Percentiles rank a stretch among this genome's conserved stretches.
Evolutionary conservation across 2,113 vertebrate species (phyloP).

Genomic region (Larimichthys crocea): DNA sequence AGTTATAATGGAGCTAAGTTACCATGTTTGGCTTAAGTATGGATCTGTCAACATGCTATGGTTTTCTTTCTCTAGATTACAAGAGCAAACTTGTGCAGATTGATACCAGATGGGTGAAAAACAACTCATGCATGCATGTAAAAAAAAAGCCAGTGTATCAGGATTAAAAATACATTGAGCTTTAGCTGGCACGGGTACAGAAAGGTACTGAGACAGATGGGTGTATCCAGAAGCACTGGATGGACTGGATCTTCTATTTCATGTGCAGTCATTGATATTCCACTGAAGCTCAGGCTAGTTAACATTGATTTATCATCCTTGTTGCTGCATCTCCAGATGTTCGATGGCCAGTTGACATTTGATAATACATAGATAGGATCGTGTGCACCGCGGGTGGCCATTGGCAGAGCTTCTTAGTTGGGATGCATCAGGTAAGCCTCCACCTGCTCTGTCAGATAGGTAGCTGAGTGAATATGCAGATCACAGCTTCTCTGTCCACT

Average conservation of each 20-base stretch:
- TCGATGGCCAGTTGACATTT: constrained; percentile 70
- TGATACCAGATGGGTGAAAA: constrained; percentile 37
- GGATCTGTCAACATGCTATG: not conserved
- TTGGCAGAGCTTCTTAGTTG: constrained; percentile 34
- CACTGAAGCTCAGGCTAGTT: constrained; percentile 46
- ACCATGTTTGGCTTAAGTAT: not conserved
- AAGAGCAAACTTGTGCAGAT: not conserved
- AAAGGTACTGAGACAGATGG: constrained; percentile 39
- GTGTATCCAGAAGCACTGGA: constrained; percentile 23
- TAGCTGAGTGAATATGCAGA: constrained; percentile 66
- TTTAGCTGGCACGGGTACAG: constrained; percentile 22
- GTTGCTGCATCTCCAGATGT: constrained; percentile 50
- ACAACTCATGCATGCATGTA: constrained; percentile 47
- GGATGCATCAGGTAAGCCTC: constrained; percentile 67
- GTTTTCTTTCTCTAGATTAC: not conserved
- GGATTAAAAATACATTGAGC: constrained; percentile 54
- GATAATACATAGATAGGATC: constrained; percentile 63
- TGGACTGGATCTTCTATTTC: constrained; percentile 35
- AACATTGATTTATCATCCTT: constrained; percentile 63
- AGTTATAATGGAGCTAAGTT: not conserved
- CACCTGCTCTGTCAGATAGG: constrained; percentile 63
- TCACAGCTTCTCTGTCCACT: constrained; percentile 31
- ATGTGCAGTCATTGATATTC: constrained; percentile 48
- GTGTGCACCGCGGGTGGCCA: constrained; percentile 26
- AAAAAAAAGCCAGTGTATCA: constrained; percentile 48